A percentile compares a stretch with the other conserved stretches of the same genome.
Evolutionary conservation across 2,888 invertebrate species (phyloP).

Genomic region (Drosophila buzzatii): DNA sequence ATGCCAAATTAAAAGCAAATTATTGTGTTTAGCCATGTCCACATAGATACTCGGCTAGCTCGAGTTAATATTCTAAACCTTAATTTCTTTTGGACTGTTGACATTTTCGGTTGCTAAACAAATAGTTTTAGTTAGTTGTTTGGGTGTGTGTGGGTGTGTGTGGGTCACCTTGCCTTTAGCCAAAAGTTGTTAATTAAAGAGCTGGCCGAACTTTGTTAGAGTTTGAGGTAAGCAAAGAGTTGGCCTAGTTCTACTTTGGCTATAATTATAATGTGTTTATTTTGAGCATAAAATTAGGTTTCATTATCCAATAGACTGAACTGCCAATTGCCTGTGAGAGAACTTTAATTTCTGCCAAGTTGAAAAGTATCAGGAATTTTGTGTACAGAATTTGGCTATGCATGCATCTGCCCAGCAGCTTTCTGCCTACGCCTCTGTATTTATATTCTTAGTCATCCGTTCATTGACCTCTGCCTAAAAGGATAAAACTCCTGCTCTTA

Average conservation of each 20-base stretch:
- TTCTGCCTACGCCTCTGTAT: not conserved
- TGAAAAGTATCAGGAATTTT: no score
- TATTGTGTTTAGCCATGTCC: slow-evolving; percentile 59
- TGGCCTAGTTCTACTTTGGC: slow-evolving; percentile 17
- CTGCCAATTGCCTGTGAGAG: not conserved
- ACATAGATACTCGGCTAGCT: not conserved
- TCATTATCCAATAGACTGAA: not conserved
- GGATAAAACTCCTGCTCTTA: slow-evolving; percentile 69
- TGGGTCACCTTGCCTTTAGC: slow-evolving; percentile 29
- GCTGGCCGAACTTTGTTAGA: slow-evolving; percentile 35
- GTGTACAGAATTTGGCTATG: no score
- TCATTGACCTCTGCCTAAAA: slow-evolving; percentile 64
- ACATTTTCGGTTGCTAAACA: slow-evolving; percentile 47
- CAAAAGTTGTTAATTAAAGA: slow-evolving; percentile 70
- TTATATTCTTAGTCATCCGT: slow-evolving; percentile 13
- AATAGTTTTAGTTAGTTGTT: slow-evolving; percentile 53
- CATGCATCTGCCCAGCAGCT: not conserved
- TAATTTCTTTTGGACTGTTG: slow-evolving; percentile 39
- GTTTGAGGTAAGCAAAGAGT: slow-evolving; percentile 21
- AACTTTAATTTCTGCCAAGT: no score
- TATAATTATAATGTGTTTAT: slow-evolving; percentile 32
- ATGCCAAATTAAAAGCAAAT: slow-evolving; percentile 74
- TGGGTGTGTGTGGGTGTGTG: not conserved
- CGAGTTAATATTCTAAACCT: slow-evolving; percentile 23
- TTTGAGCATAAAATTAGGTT: not conserved